phyloP scores from a whole-genome alignment of 2,888 invertebrate genomes.

The Drosophila imparisetae region DNA sequence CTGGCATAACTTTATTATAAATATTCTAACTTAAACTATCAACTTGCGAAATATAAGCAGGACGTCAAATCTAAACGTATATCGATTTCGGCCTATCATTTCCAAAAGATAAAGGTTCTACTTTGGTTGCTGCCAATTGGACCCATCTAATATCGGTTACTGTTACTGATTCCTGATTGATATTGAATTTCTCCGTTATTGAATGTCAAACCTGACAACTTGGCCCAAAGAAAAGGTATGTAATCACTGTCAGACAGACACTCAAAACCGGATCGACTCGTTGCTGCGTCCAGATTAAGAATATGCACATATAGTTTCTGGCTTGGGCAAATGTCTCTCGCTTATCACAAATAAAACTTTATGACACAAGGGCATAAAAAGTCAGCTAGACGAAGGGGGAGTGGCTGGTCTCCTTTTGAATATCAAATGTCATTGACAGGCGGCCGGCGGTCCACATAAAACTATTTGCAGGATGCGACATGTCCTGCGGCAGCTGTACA shows the following conservation, averaged over 20 bases:
- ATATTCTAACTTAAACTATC: not conserved
- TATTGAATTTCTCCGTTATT: not conserved
- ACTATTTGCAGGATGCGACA: slow-evolving; percentile 49
- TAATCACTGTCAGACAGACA: not conserved
- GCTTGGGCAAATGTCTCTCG: not conserved
- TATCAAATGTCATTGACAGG: slow-evolving; percentile 77
- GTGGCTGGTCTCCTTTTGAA: slow-evolving; percentile 42
- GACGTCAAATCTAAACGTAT: not conserved
- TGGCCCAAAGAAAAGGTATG: not conserved
- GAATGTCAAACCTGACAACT: not conserved
- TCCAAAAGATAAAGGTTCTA: not conserved
- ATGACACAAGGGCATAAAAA: not conserved
- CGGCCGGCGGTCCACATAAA: slow-evolving; percentile 57
- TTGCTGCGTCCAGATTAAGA: not conserved
- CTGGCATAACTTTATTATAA: not conserved
- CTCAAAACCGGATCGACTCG: not conserved
- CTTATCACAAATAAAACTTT: slow-evolving; percentile 7
- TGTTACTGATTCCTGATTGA: not conserved
- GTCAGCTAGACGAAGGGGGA: not conserved
- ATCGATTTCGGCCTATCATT: rapidly evolving
- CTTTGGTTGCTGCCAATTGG: not conserved
- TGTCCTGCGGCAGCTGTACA: slow-evolving; percentile 7
- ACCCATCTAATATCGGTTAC: not conserved
- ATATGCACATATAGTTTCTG: not conserved
- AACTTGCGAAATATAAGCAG: not conserved